These are phyloP conservation scores for Nemoura dubitans DNA, from an alignment of 2,888 invertebrate species.

Conservation along the genomic window DNA sequence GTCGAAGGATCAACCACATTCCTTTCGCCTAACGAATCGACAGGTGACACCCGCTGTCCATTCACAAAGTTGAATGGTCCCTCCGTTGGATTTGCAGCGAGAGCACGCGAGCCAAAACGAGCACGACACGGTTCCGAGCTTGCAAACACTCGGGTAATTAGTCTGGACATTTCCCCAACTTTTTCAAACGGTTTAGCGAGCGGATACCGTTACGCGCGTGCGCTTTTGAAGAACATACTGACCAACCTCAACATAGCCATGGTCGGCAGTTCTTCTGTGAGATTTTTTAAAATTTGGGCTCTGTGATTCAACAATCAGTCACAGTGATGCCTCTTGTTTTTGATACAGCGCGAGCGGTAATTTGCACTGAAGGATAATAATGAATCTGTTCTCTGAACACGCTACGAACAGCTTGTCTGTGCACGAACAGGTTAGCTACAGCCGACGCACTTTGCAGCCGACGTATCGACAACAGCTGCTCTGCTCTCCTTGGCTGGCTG, in stretches of 20 bases:
- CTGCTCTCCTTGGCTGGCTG: too few relatives aligned
- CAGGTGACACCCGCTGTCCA: conserved; percentile 50
- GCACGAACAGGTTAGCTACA: too few relatives aligned
- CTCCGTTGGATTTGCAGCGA: background rate
- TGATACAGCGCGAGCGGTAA: too few relatives aligned
- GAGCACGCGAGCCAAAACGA: background rate
- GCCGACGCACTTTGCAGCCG: too few relatives aligned
- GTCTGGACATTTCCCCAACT: background rate
- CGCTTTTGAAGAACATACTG: background rate
- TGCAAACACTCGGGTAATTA: background rate
- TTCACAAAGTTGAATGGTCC: conserved; percentile 53
- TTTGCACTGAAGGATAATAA: too few relatives aligned
- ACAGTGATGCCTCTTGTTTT: too few relatives aligned
- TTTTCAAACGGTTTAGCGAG: background rate
- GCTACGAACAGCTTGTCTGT: too few relatives aligned
- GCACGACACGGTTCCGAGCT: background rate
- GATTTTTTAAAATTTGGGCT: too few relatives aligned
- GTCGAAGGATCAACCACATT: conserved; percentile 54
- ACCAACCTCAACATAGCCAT: background rate
- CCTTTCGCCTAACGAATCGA: conserved; percentile 44
- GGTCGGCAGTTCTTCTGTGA: too few relatives aligned
- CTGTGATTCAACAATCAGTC: too few relatives aligned
- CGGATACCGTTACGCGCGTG: background rate
- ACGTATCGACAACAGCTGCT: too few relatives aligned
- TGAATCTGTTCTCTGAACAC: too few relatives aligned